Base-by-base conservation (phyloP, 2,888 invertebrate species). In the Athetis lepigone region DNA sequence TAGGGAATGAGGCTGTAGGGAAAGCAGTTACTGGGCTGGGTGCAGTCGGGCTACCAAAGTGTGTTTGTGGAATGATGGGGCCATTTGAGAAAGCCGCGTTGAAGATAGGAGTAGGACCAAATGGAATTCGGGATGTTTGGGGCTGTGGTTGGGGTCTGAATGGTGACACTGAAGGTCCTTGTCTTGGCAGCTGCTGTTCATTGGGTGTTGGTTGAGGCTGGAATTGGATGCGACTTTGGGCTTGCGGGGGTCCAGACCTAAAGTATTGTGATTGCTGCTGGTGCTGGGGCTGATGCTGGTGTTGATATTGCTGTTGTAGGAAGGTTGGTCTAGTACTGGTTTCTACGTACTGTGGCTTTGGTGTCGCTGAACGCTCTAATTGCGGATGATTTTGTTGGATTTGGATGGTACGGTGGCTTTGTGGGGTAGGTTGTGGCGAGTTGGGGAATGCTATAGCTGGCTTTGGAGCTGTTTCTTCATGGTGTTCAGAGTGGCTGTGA, bases 391-490 rank as follows among this genome's bases (percentile, higher is more conserved):
- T 75, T 23, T 72, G 72, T 25, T 72, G 75, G 39, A 72, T 64
- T 46, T 72, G 46, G 4, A 73, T 43, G 9, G 16, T 68, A 8
- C 61, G 54, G 27, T 74, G 55, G 25, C 54, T 71, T 7, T 74
- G 74, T 16, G 52, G 62, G n/a, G 57, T 86, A 57, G 75, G 75
- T 43, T 81, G 81, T 13, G 91, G 87, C 74, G 93, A 85, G 66
- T 93, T 95, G 1, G 95, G 95, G 62, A 90, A 88, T 52, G 96
- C 96, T 37, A 97, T 95, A 4, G 96, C 96, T 27, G 96, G 96
- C 66, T 96, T 95, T 16, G 96, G 96, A 27, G 96, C 96, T 56
- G 97, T 96, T 88, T 96, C 97, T 81, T 96, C 96, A 69, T 89
- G 93, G 33, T 89, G 89, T 85, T 95, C 95, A 1, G 82, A 84